Evolutionary conservation across 92 coral and sea anemone genomes (phyloP).

Genomic region (Palythoa heliodiscus): DNA sequence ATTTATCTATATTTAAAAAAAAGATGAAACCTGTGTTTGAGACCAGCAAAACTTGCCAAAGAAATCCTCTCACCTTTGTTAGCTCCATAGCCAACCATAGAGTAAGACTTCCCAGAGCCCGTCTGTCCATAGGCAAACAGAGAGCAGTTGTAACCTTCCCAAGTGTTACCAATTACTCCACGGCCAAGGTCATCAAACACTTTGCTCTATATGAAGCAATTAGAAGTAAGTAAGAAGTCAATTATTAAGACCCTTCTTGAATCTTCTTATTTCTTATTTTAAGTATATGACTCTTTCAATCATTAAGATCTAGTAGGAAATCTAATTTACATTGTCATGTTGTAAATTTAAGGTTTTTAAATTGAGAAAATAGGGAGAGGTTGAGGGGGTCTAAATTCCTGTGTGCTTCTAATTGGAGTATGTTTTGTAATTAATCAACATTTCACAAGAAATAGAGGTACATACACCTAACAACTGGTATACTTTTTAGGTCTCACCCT

Average conservation of each 20-base stretch:
- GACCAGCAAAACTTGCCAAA: background rate
- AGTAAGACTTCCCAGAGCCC: slow-evolving; percentile 95
- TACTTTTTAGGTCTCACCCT: no score
- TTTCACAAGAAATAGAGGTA: no score
- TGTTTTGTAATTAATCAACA: no score
- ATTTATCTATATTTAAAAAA: background rate
- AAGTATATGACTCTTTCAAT: background rate
- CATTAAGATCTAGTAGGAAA: no score
- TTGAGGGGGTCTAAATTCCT: no score
- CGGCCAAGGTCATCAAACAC: slow-evolving; percentile 87
- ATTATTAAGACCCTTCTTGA: background rate
- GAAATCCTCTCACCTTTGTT: slow-evolving; percentile 67
- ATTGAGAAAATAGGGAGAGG: no score
- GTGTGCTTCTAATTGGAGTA: no score
- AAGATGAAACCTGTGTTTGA: background rate
- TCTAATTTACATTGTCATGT: no score
- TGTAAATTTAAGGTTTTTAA: no score
- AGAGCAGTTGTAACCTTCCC: slow-evolving; percentile 97
- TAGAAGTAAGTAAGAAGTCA: background rate
- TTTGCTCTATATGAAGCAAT: slow-evolving; percentile 47
- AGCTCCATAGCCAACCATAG: slow-evolving; percentile 93
- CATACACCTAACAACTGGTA: no score
- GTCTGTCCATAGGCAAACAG: slow-evolving; percentile 97
- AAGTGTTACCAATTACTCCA: slow-evolving; percentile 86
- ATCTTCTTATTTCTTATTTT: background rate